These are phyloP conservation scores for Oreortyx pictus DNA, from an alignment of 2,797 vertebrate species.

Conservation along the genomic window DNA sequence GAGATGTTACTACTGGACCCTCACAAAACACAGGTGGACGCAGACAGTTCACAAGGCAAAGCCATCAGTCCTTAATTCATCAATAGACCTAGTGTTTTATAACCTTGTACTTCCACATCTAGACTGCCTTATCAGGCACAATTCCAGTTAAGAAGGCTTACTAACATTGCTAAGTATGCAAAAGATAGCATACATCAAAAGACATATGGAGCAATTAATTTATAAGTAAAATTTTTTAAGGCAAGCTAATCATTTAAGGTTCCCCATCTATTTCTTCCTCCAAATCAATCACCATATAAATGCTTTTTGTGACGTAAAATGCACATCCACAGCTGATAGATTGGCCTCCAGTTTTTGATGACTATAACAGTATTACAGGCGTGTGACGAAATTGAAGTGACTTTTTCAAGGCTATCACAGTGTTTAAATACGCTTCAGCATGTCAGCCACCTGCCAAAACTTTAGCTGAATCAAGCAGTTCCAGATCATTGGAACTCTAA, in stretches of 20 bases:
- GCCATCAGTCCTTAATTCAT: not conserved
- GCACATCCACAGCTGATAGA: not conserved
- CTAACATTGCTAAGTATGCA: not conserved
- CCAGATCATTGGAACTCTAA: slow-evolving; percentile 74
- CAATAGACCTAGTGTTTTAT: not conserved
- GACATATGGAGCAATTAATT: not conserved
- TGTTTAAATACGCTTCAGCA: slow-evolving; percentile 48
- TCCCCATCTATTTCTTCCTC: not conserved
- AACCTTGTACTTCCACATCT: not conserved
- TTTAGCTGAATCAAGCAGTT: slow-evolving; percentile 75
- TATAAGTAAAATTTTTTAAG: not conserved
- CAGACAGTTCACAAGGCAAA: not conserved
- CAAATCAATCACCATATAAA: not conserved
- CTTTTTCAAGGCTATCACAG: slow-evolving; percentile 68
- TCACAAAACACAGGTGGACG: not conserved
- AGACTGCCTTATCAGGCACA: not conserved
- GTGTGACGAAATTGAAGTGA: slow-evolving; percentile 21
- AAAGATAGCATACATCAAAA: not conserved
- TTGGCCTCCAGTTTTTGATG: not conserved
- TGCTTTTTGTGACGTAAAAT: slow-evolving; percentile 15
- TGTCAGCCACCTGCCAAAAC: slow-evolving; percentile 75
- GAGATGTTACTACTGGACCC: not conserved
- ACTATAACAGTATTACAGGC: slow-evolving; percentile 27
- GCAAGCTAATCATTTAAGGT: not conserved
- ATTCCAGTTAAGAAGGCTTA: not conserved